Percentiles rank a stretch among this genome's conserved stretches.
phyloP scores from a whole-genome alignment of 2,797 vertebrate genomes.

The Macroramphosus scolopax region DNA sequence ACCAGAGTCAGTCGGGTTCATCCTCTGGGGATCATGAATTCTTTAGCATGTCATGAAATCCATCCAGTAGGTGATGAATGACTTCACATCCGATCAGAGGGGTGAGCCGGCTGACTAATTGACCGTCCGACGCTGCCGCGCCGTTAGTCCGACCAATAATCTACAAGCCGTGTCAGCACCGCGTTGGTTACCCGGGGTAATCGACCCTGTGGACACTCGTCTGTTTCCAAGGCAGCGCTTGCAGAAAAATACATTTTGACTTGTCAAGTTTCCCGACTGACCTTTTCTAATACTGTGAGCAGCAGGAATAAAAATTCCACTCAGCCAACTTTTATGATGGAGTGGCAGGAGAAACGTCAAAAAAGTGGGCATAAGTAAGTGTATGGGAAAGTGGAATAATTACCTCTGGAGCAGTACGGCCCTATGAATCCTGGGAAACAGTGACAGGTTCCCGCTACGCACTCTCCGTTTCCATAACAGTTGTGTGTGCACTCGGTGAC shows the following conservation, averaged over 20 bases:
- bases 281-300: not conserved
- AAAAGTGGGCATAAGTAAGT: constrained; percentile 12
- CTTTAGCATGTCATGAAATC: not conserved
- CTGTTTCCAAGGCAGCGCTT: not conserved
- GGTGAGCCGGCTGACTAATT: too few species aligned
- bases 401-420: constrained; percentile 97
- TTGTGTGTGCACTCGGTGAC: constrained; percentile 95
- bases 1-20: not conserved
- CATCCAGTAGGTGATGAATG: not conserved
- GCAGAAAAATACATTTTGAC: not conserved
- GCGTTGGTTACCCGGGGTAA: not conserved
- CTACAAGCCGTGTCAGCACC: not conserved
- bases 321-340: not conserved
- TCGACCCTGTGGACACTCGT: not conserved
- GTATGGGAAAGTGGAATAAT: constrained; percentile 30
- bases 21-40: not conserved
- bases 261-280: too few species aligned
- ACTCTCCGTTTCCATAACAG: constrained; percentile 98
- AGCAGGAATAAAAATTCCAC: constrained; percentile 1
- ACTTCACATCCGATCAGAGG: not conserved
- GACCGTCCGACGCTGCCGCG: too few species aligned
- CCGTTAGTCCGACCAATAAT: not conserved
- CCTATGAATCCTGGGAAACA: constrained; percentile 98
- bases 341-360: constrained; percentile 5
- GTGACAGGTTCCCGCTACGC: constrained; percentile 94